phyloP scores from a whole-genome alignment of 2,888 invertebrate species.

The Epistrophella euchroma region DNA sequence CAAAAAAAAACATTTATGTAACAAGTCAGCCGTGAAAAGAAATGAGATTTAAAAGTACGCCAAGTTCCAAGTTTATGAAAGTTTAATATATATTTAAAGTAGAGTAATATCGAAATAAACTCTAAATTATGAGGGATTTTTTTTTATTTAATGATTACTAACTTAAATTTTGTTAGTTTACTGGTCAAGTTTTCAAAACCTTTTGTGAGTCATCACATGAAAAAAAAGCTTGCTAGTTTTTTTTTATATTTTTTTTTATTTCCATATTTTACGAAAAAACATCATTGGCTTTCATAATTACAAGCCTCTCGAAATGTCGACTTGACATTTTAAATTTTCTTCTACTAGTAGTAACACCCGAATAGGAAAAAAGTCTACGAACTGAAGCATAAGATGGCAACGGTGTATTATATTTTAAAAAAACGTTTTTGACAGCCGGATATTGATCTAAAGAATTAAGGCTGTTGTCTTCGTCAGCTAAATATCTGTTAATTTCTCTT shows the following conservation, averaged over 20 bases:
- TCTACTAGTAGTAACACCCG: neutral
- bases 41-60: too few relatives aligned
- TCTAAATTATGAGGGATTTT: too few relatives aligned
- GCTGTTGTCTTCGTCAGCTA: slow-evolving; percentile 16
- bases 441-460: slow-evolving; percentile 4
- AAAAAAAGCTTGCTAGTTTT: too few relatives aligned
- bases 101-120: too few relatives aligned
- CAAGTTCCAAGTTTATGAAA: too few relatives aligned
- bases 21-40: too few relatives aligned
- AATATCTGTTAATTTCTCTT: slow-evolving; percentile 14
- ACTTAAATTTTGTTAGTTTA: too few relatives aligned
- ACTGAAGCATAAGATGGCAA: slow-evolving; percentile 27
- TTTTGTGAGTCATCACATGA: too few relatives aligned
- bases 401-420: slow-evolving; percentile 39
- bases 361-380: slow-evolving; percentile 2
- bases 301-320: slow-evolving; percentile 13
- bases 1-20: too few relatives aligned
- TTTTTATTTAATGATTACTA: too few relatives aligned
- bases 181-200: too few relatives aligned
- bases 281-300: neutral
- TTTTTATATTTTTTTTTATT: neutral
- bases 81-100: too few relatives aligned
- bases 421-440: slow-evolving; percentile 14
- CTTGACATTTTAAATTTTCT: neutral
- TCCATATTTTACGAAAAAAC: neutral